Evolutionary conservation across 2,888 invertebrate species (phyloP).

Genomic region (Troilus luridus): DNA sequence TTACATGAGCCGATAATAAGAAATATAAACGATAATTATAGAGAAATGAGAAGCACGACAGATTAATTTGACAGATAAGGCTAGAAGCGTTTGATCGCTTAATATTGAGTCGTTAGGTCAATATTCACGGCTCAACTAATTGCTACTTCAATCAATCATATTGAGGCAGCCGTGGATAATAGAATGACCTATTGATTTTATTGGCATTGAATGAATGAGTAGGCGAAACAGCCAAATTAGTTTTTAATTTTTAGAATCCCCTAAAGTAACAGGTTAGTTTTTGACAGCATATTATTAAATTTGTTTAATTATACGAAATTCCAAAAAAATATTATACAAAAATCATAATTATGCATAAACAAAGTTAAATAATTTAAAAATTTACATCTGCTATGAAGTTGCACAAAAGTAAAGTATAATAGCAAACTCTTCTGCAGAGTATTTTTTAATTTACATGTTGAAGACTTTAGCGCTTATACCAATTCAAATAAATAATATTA

Average conservation of each 20-base stretch:
- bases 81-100: background rate
- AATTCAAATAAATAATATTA: no score
- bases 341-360: no score
- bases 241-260: background rate
- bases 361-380: background rate
- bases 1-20: no score
- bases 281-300: no score
- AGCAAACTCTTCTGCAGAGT: no score
- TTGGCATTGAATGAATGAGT: background rate
- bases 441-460: no score
- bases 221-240: background rate
- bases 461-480: no score
- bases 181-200: background rate
- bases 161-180: background rate
- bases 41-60: background rate
- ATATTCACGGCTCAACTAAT: background rate
- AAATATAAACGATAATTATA: no score
- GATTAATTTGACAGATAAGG: background rate
- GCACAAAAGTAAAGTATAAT: no score
- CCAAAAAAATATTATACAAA: no score
- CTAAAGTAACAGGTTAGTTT: background rate
- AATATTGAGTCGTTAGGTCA: background rate
- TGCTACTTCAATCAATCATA: background rate
- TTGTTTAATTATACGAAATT: no score
- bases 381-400: no score